Conservation (phyloP, 2,113 vertebrate species). For the Thunnus maccoyii region DNA sequence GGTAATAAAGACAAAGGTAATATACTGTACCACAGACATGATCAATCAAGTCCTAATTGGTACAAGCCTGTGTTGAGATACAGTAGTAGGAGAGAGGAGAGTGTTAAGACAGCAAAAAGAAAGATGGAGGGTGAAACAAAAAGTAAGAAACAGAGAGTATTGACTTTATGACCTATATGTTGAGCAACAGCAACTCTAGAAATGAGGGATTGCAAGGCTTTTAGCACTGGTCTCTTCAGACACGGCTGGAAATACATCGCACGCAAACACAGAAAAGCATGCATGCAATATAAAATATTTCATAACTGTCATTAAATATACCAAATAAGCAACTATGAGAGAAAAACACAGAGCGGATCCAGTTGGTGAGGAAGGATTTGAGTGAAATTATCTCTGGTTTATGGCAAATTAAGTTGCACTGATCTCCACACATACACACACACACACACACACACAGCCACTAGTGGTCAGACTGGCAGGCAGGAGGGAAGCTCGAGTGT, state of each 20-base stretch:
- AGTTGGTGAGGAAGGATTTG: slow-evolving; percentile 7
- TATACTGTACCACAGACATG: neutral
- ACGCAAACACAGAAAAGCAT: slow-evolving; percentile 8
- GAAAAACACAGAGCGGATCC: slow-evolving; percentile 14
- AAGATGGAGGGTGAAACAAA: neutral
- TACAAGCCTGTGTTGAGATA: neutral
- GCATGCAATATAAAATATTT: slow-evolving; percentile 10
- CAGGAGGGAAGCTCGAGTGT: slow-evolving; percentile 67
- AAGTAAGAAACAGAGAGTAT: neutral
- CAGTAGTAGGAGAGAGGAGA: neutral
- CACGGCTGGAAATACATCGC: neutral
- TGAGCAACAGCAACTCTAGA: neutral
- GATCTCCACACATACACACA: slow-evolving; percentile 25
- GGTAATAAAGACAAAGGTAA: neutral
- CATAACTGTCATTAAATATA: neutral
- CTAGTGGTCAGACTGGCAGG: slow-evolving; percentile 80
- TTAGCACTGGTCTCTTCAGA: neutral
- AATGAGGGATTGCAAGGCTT: neutral
- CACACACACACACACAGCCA: slow-evolving; percentile 40
- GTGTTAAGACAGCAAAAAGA: neutral
- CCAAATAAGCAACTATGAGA: slow-evolving; percentile 17
- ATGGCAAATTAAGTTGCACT: slow-evolving; percentile 27
- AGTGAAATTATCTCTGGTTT: slow-evolving; percentile 43
- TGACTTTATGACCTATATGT: neutral
- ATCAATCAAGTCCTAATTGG: slow-evolving; percentile 14